phyloP scores from a whole-genome alignment of 2,797 vertebrate species.

The Malurus leucopterus region DNA sequence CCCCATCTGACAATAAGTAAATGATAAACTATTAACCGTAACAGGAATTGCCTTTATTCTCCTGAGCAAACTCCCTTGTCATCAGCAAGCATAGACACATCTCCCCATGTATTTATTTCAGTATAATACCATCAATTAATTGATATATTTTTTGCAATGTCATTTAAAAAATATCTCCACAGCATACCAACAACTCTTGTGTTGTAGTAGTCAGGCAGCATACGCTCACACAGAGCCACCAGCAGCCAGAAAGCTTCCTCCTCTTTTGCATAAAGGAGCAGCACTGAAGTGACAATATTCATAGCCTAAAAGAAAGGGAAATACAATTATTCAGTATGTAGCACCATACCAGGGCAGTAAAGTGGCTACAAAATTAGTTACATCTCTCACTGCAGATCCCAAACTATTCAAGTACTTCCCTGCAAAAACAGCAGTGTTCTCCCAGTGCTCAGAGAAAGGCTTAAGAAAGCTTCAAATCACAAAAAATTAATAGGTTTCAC shows the following conservation, averaged over 20 bases:
- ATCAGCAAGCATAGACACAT: neutral
- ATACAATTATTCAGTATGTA: neutral
- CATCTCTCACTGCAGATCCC: neutral
- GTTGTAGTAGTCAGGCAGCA: slow-evolving; percentile 98
- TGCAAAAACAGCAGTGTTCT: neutral
- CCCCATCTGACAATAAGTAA: neutral
- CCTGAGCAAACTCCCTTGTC: neutral
- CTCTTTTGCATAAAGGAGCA: slow-evolving; percentile 94
- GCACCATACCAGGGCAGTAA: neutral
- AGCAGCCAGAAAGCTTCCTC: slow-evolving; percentile 97
- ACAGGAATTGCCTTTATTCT: neutral
- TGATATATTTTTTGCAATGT: neutral
- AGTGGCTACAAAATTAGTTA: neutral
- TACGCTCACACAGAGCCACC: slow-evolving; percentile 93
- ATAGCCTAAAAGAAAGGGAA: slow-evolving; percentile 82
- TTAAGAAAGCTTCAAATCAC: neutral
- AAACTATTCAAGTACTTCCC: neutral
- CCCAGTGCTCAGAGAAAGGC: neutral
- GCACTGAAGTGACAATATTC: slow-evolving; percentile 96
- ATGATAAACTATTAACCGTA: neutral
- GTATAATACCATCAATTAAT: neutral
- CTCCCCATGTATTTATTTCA: neutral
- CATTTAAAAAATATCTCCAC: neutral
- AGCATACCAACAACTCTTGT: slow-evolving; percentile 93
- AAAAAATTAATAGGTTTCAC: neutral